These are phyloP conservation scores for Zapornia atra DNA, from an alignment of 2,113 vertebrate genomes.

Conservation along the genomic window DNA sequence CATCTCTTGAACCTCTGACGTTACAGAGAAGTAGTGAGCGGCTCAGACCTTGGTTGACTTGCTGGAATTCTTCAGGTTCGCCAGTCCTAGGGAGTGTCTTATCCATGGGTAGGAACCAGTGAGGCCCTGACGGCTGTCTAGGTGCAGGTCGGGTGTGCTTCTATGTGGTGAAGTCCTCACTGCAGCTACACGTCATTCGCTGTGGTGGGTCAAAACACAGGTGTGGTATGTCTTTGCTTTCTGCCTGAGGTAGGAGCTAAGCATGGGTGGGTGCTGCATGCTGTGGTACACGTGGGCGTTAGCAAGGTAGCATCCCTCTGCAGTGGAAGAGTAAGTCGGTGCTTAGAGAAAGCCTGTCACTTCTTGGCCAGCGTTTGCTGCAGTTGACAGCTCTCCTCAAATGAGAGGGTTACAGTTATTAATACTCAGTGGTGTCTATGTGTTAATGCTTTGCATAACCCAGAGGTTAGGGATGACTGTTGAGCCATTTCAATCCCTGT, in stretches of 20 bases:
- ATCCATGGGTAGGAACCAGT: background rate
- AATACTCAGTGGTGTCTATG: background rate
- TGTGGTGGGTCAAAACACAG: background rate
- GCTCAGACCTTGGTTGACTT: background rate
- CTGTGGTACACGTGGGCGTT: accelerated
- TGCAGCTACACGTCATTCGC: background rate
- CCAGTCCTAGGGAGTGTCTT: background rate
- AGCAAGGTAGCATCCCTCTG: background rate
- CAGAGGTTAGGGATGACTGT: background rate
- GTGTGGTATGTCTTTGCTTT: background rate
- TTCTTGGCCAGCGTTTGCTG: background rate
- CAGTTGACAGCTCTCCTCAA: background rate
- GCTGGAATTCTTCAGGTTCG: background rate
- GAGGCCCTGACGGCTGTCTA: background rate
- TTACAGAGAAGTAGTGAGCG: background rate
- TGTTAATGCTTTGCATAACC: background rate
- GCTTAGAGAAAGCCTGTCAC: background rate
- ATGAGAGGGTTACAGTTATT: background rate
- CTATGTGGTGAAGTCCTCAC: background rate
- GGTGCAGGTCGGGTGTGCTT: background rate
- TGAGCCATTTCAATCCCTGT: background rate
- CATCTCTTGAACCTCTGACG: background rate
- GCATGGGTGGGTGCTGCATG: background rate
- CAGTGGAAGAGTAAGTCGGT: background rate
- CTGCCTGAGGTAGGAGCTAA: background rate